Conservation (phyloP, 1,140 invertebrate genomes). For the Goniozus legneri region DNA sequence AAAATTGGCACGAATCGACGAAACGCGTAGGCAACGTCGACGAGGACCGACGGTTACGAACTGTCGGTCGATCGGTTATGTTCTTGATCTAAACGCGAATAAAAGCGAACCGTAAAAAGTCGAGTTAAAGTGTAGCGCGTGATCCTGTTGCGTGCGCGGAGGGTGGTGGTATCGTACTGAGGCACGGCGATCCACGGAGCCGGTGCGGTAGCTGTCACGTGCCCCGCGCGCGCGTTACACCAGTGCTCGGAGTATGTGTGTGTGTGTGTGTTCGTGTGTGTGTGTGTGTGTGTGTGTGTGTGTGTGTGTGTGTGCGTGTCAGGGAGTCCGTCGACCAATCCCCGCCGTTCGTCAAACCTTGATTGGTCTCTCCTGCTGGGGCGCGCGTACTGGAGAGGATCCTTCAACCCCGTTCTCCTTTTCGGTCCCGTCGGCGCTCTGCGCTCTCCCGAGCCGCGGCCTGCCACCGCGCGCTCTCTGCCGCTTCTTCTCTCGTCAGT, state of each 20-base stretch:
- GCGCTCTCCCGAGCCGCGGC: conserved; percentile 17
- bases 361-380: conserved; percentile 55
- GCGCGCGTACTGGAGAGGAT: conserved; percentile 46
- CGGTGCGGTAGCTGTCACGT: conserved; percentile 54
- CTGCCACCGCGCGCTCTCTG: conserved; percentile 8
- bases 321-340: conserved; percentile 53
- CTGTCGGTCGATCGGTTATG: too few species aligned
- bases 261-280: conserved; percentile 33
- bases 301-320: conserved; percentile 37
- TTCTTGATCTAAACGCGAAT: too few species aligned
- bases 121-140: conserved; percentile 19
- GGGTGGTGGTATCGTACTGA: conserved; percentile 55
- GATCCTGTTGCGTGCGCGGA: conserved; percentile 48
- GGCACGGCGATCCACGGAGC: conserved; percentile 36
- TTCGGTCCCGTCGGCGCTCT: conserved; percentile 32
- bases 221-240: conserved; percentile 48
- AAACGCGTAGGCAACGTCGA: too few species aligned
- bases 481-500: conserved; percentile 17
- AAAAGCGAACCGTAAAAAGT: too few species aligned
- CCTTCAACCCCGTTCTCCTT: conserved; percentile 52
- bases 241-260: conserved; percentile 6
- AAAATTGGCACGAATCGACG: too few species aligned
- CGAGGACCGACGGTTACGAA: too few species aligned
- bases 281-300: conserved; percentile 13
- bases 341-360: conserved; percentile 60